phyloP scores from a whole-genome alignment of 2,113 vertebrate species.

The Nycticryphes semicollaris region DNA sequence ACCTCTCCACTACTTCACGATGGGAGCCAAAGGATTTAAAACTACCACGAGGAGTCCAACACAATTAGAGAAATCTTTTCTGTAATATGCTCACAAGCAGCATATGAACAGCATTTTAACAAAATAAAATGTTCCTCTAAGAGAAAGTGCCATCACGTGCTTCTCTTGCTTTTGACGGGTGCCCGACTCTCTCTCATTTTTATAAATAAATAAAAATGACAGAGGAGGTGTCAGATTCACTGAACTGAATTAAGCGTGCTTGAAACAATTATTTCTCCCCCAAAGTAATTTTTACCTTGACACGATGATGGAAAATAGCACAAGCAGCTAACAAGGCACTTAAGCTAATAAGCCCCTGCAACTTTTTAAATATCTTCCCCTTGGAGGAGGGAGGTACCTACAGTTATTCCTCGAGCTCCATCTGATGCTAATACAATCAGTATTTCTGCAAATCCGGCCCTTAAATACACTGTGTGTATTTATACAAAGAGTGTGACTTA shows the following conservation, averaged over 20 bases:
- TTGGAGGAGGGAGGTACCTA: not conserved
- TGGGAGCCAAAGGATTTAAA: not conserved
- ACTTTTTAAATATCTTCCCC: not conserved
- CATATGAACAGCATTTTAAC: not conserved
- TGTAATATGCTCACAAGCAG: not conserved
- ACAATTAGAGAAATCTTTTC: not conserved
- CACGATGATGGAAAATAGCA: constrained; percentile 4
- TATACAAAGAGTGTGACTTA: not conserved
- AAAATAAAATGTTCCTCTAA: not conserved
- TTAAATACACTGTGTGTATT: not conserved
- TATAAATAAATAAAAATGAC: constrained; percentile 42
- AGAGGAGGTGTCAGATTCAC: constrained; percentile 14
- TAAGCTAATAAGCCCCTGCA: not conserved
- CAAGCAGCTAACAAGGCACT: constrained; percentile 32
- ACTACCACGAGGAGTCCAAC: not conserved
- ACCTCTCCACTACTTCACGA: not conserved
- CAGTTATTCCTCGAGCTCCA: not conserved
- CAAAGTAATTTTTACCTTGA: constrained; percentile 36
- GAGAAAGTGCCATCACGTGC: not conserved
- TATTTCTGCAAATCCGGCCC: not conserved
- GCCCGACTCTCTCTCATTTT: not conserved
- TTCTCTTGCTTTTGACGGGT: not conserved
- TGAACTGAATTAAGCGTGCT: constrained; percentile 24
- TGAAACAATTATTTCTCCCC: constrained; percentile 33
- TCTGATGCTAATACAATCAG: not conserved